These are phyloP conservation scores for Apocrypta bakeri DNA, from an alignment of 1,140 invertebrate genomes.

Conservation along the genomic window DNA sequence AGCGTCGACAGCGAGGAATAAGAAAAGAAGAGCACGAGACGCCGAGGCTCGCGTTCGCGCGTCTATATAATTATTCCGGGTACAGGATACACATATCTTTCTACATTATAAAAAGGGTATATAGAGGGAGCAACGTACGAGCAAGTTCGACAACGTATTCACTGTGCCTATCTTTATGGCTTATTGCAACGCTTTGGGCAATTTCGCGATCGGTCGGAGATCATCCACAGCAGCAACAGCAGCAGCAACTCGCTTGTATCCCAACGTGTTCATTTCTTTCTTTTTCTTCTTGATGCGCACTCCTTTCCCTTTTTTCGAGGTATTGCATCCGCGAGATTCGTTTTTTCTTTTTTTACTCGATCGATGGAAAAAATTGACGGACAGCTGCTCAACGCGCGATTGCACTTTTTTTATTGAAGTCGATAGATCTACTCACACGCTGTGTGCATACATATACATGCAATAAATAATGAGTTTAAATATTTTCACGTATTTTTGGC, in stretches of 20 bases:
- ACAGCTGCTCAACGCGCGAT: conserved; percentile 23
- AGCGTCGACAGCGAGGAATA: neutral
- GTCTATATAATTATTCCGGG: conserved; percentile 67
- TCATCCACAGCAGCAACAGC: neutral
- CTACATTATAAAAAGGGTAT: conserved; percentile 45
- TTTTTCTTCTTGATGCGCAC: neutral
- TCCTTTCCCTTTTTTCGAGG: neutral
- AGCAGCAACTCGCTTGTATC: neutral
- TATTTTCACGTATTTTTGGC: neutral
- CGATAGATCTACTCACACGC: too few species aligned
- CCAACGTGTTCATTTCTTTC: neutral
- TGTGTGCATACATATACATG: neutral
- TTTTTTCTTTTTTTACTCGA: conserved; percentile 11
- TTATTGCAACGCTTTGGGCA: conserved; percentile 66
- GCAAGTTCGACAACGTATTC: conserved; percentile 60
- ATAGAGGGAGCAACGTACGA: conserved; percentile 58
- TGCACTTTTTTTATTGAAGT: neutral
- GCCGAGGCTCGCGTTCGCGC: conserved; percentile 3
- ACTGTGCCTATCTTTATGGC: conserved; percentile 65
- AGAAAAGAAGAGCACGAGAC: conserved; percentile 19
- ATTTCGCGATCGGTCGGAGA: conserved; percentile 61
- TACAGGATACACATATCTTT: conserved; percentile 64
- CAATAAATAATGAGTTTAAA: conserved; percentile 11
- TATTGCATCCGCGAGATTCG: conserved; percentile 7
- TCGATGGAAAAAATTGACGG: conserved; percentile 44